Evolutionary conservation across 2,888 invertebrate genomes (phyloP).

Genomic region (Gibbula magus): DNA sequence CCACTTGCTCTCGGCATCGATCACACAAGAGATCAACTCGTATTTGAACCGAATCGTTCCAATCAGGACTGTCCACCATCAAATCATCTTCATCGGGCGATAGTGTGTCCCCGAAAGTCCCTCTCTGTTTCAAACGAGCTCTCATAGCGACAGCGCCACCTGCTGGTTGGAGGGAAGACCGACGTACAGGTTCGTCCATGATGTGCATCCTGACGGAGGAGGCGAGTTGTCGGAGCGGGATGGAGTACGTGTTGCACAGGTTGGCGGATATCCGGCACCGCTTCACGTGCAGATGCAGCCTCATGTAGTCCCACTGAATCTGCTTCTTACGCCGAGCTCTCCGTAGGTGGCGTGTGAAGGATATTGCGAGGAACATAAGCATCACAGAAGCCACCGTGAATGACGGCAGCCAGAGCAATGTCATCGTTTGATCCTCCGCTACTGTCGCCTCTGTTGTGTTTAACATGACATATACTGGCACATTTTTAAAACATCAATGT

Average conservation of each 20-base stretch:
- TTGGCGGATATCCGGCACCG: conserved; percentile 15
- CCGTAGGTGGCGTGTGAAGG: conserved; percentile 4
- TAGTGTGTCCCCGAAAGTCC: background rate
- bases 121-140: background rate
- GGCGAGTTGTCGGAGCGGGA: background rate
- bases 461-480: background rate
- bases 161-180: background rate
- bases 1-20: background rate
- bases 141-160: background rate
- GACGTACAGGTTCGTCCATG: conserved; percentile 2
- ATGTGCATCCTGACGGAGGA: background rate
- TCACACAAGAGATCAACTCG: background rate
- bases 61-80: background rate
- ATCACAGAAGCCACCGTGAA: background rate
- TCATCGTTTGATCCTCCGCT: too few relatives aligned
- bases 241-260: conserved; percentile 22
- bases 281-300: background rate
- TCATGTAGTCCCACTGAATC: background rate
- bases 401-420: conserved; percentile 14
- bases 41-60: background rate
- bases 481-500: too few relatives aligned
- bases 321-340: background rate
- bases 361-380: background rate
- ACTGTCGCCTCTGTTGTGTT: background rate
- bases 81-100: background rate